These are phyloP conservation scores for Adela reaumurella DNA, from an alignment of 2,888 invertebrate genomes.

Conservation along the genomic window DNA sequence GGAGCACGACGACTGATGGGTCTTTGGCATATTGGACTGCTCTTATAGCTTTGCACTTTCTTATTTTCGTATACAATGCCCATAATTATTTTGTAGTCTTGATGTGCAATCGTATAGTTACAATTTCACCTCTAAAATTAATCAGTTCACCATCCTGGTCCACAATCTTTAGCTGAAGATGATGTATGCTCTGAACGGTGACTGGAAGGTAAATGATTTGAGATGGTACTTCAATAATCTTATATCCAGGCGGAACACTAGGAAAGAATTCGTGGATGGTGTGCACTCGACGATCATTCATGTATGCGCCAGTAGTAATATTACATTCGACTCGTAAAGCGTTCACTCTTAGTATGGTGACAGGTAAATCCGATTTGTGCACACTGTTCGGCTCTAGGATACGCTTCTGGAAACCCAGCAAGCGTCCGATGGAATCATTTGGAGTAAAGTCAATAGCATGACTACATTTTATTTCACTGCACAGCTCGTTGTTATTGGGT, in stretches of 20 bases:
- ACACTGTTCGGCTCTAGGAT: too few species aligned
- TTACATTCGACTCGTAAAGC: too few species aligned
- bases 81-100: not conserved
- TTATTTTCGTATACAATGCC: constrained; percentile 10
- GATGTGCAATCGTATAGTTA: not conserved
- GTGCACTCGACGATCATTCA: not conserved
- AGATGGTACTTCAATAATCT: not conserved
- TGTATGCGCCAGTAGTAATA: too few species aligned
- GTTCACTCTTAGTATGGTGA: too few species aligned
- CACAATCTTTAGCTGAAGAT: constrained; percentile 4
- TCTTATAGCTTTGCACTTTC: constrained; percentile 14
- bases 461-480: too few species aligned
- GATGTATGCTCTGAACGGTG: constrained; percentile 7
- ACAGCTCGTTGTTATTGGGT: too few species aligned
- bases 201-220: not conserved
- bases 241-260: constrained; percentile 4
- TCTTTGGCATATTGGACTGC: too few species aligned
- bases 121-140: not conserved
- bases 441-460: too few species aligned
- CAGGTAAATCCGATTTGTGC: too few species aligned
- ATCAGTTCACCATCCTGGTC: not conserved
- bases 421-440: too few species aligned
- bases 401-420: too few species aligned
- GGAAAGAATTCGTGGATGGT: constrained; percentile 6
- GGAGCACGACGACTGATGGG: constrained; percentile 6